Evolutionary conservation across 1,140 invertebrate genomes (phyloP).

Genomic region (Zaprionus inermis): DNA sequence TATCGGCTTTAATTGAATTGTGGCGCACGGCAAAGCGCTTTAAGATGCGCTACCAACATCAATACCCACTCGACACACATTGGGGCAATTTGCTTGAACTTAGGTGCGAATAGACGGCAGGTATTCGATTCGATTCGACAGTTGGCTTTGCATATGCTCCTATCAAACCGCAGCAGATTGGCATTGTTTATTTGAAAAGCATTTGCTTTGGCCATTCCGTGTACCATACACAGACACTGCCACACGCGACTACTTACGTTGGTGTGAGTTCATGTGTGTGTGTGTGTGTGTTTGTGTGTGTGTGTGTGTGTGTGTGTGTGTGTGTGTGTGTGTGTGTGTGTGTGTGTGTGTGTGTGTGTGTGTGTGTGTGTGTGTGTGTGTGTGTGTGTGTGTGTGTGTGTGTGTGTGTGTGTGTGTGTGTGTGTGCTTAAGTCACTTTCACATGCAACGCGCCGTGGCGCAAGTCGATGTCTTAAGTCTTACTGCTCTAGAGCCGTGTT

Average conservation of each 20-base stretch:
- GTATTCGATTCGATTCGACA: not conserved
- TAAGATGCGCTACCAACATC: slow-evolving; percentile 16
- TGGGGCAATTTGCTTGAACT: slow-evolving; percentile 9
- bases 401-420: too few relatives aligned
- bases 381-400: too few relatives aligned
- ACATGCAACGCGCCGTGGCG: slow-evolving; percentile 40
- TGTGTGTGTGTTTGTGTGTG: too few relatives aligned
- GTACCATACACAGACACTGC: not conserved
- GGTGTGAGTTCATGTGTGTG: too few relatives aligned
- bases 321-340: not conserved
- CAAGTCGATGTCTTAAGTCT: slow-evolving; percentile 23
- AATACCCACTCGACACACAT: slow-evolving; percentile 2
- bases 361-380: not conserved
- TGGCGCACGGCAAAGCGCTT: slow-evolving; percentile 21
- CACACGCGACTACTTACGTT: slow-evolving; percentile 12
- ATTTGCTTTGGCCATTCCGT: slow-evolving; percentile 9
- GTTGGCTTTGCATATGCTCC: slow-evolving; percentile 5
- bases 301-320: too few relatives aligned
- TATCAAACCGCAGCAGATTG: slow-evolving; percentile 12
- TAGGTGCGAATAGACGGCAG: slow-evolving; percentile 20
- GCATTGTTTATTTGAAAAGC: slow-evolving; percentile 6
- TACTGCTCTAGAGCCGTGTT: slow-evolving; percentile 20
- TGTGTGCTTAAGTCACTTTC: slow-evolving; percentile 50
- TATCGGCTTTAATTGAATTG: slow-evolving; percentile 42
- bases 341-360: too few relatives aligned